A percentile compares a stretch with the other conserved stretches of the same genome.
phyloP scores from a whole-genome alignment of 2,888 invertebrate species.

The Chaitophorus viminalis region DNA sequence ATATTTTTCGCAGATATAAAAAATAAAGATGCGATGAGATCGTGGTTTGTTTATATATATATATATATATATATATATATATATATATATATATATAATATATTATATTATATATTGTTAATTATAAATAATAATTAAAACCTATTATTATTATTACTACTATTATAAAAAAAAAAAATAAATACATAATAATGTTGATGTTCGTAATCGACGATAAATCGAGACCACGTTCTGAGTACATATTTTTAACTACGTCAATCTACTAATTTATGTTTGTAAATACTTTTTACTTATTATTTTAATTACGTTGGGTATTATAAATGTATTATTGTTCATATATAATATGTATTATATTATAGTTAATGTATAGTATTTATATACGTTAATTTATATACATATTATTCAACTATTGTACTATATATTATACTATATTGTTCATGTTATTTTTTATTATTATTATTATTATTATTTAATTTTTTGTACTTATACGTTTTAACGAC shows the following conservation, averaged over 20 bases:
- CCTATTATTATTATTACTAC: too few species aligned
- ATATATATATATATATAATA: too few species aligned
- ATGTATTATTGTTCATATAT: neutral
- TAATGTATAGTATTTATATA: too few species aligned
- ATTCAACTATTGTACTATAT: neutral
- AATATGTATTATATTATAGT: neutral
- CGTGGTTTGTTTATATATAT: neutral
- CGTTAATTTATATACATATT: neutral
- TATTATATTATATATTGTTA: too few species aligned
- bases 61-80: neutral
- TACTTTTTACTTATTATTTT: conserved; percentile 3
- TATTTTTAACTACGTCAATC: too few species aligned
- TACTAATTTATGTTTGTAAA: neutral
- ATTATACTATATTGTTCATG: conserved; percentile 1
- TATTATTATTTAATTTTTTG: neutral
- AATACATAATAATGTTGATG: neutral
- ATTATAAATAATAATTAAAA: neutral
- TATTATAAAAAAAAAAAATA: neutral
- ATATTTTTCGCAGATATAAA: too few species aligned
- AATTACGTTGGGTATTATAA: conserved; percentile 30
- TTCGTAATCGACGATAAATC: too few species aligned
- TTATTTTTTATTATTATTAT: conserved; percentile 12
- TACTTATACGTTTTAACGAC: conserved; percentile 13
- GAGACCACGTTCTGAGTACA: neutral
- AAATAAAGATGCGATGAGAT: too few species aligned